Base-by-base conservation (phyloP, 2,113 vertebrate species). In the Pygoscelis antarcticus region DNA sequence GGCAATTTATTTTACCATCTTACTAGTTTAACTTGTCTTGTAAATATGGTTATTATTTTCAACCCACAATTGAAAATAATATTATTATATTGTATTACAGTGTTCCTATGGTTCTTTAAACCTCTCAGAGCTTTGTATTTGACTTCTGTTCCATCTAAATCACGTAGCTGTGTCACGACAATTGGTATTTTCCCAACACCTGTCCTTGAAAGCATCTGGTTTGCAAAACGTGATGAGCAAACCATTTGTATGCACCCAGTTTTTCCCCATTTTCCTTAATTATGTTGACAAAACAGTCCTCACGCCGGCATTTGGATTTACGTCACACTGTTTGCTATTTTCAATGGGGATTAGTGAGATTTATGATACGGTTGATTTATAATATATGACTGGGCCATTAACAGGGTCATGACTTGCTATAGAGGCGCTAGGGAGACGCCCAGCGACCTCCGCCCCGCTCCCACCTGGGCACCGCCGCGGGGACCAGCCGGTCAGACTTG, bases 371-470 rank as follows among this genome's bases (percentile, higher is more conserved):
- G 20, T 3, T n/a, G 9, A 3, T 9, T 7, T 5, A 0, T 0
- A 22, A 11, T 1, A 1, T 0, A 3, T 7, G 4, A 4, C 3
- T 1, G 26, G 16, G 22, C 27, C 62, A 15, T 1, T 1, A 40
- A 4, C 16, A 6, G 29, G 26, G 16, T 2, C n/a, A 10, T 0
- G 34, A 3, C 17, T 46, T 6, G 36, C 46, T 21, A 5, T 3
- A 21, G 44, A 29, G 6, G 11, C 2, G 47, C 40, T 16, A 1
- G 26, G 2, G 8, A 4, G 3, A 11, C 6, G n/a, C 55, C 42
- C 40, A 12, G 40, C 34, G 11, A 17, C 13, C 44, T 8, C 8
- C 12, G 7, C 19, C 13, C 16, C 69, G 6, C n/a, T 22, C 17
- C 60, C 17, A 20, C 38, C 55, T 30, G 5, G 12, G 12, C 60